Conservation (phyloP, 1,140 invertebrate genomes). For the Alviniconcha marisindica region DNA sequence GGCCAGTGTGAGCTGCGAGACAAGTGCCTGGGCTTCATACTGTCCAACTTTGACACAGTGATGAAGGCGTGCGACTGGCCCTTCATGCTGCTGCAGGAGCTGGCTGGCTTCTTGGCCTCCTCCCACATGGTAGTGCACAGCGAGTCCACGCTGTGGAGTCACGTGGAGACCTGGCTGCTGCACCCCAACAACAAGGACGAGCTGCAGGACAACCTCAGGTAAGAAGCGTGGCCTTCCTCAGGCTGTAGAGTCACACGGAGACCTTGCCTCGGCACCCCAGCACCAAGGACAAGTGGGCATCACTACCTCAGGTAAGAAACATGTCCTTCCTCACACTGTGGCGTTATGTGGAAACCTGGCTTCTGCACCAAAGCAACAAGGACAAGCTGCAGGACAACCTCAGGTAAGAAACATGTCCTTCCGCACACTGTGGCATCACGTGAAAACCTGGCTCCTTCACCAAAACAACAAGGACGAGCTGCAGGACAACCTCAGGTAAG, state of each 20-base stretch:
- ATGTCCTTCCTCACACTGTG: no score
- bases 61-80: conserved; percentile 69
- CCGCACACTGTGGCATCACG: no score
- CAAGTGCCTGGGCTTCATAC: conserved; percentile 67
- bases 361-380: conserved; percentile 55
- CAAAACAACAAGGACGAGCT: no score
- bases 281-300: no score
- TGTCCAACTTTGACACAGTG: conserved; percentile 71
- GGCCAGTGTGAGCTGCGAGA: conserved; percentile 62
- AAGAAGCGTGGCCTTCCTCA: background rate
- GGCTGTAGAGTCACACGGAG: no score
- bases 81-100: conserved; percentile 58
- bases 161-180: conserved; percentile 67
- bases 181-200: conserved; percentile 54
- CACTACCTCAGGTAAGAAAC: no score
- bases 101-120: conserved; percentile 66
- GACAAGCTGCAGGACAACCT: conserved; percentile 59
- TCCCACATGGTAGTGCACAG: conserved; percentile 69
- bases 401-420: no score
- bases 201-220: conserved; percentile 59
- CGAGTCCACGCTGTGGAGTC: conserved; percentile 63
- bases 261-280: no score
- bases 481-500: no score
- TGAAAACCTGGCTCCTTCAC: no score
- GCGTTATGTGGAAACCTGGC: conserved; percentile 65